phyloP scores from a whole-genome alignment of 2,888 invertebrate genomes.

The Pandemis corylana region DNA sequence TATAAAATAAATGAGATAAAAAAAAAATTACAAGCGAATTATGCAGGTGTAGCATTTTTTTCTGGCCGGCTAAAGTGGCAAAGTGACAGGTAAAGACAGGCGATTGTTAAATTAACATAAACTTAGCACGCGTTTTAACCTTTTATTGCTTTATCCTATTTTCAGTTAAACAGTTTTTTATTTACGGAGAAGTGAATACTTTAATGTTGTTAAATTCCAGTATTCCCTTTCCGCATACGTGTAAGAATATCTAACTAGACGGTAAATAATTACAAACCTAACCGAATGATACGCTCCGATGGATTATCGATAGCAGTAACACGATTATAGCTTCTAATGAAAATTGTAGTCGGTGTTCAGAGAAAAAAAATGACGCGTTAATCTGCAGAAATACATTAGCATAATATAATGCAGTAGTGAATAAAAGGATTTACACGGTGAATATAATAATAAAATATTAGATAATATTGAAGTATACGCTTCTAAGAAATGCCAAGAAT shows the following conservation, averaged over 20 bases:
- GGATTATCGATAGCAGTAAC: constrained; percentile 37
- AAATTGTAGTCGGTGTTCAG: constrained; percentile 28
- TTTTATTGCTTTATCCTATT: too few relatives aligned
- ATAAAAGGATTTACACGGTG: constrained; percentile 1
- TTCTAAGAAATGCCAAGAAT: too few relatives aligned
- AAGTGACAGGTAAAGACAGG: too few relatives aligned
- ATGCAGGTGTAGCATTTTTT: too few relatives aligned
- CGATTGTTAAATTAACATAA: too few relatives aligned
- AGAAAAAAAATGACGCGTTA: constrained; percentile 34
- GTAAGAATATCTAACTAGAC: constrained; percentile 16
- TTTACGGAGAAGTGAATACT: not conserved
- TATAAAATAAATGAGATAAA: too few relatives aligned
- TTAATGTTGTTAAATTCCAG: not conserved
- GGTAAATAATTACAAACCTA: constrained; percentile 31
- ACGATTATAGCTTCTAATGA: constrained; percentile 38
- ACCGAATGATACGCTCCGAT: constrained; percentile 41
- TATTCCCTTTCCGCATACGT: not conserved
- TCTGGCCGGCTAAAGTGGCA: too few relatives aligned
- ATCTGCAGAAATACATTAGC: constrained; percentile 41
- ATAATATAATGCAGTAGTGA: constrained; percentile 27
- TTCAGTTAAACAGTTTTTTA: not conserved
- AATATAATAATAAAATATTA: not conserved
- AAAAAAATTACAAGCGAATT: too few relatives aligned
- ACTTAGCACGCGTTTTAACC: too few relatives aligned
- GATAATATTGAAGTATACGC: too few relatives aligned